Percentiles rank a stretch among this genome's conserved stretches.
Conservation (phyloP, 2,888 invertebrate genomes). For the Acleris sparsana region DNA sequence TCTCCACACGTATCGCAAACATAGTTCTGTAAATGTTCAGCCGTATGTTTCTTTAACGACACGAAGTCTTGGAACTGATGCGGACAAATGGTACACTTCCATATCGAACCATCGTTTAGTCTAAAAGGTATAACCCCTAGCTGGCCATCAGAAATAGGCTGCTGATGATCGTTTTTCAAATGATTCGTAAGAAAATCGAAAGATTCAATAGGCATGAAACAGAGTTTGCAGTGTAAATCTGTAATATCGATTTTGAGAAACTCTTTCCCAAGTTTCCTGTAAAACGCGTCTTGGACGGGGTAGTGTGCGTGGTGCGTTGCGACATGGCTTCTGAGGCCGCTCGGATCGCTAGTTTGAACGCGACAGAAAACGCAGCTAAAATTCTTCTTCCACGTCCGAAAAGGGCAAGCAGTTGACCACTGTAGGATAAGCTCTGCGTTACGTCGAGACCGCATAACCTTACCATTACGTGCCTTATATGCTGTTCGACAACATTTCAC, state of each 20-base stretch:
- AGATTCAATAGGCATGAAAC: slow-evolving; percentile 63
- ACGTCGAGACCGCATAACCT: slow-evolving; percentile 62
- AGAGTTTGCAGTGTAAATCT: slow-evolving; percentile 73
- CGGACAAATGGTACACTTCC: slow-evolving; percentile 75
- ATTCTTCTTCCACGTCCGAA: slow-evolving; percentile 75
- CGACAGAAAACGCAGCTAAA: slow-evolving; percentile 77
- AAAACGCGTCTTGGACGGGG: slow-evolving; percentile 72
- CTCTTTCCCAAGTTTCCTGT: slow-evolving; percentile 75
- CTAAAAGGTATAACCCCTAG: slow-evolving; percentile 71
- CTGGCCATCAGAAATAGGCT: slow-evolving; percentile 69
- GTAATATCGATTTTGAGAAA: slow-evolving; percentile 75
- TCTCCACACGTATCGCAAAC: slow-evolving; percentile 78
- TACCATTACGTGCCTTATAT: slow-evolving; percentile 72
- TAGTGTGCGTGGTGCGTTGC: slow-evolving; percentile 67
- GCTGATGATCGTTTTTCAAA: slow-evolving; percentile 70
- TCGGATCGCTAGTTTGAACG: slow-evolving; percentile 70
- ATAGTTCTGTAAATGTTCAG: slow-evolving; percentile 75
- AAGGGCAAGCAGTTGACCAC: slow-evolving; percentile 73
- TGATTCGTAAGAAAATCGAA: slow-evolving; percentile 68
- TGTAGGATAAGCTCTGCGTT: slow-evolving; percentile 76
- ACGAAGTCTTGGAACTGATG: slow-evolving; percentile 75
- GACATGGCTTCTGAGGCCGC: slow-evolving; percentile 64
- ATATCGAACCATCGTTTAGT: slow-evolving; percentile 68
- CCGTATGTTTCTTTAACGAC: slow-evolving; percentile 72
- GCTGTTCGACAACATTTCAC: slow-evolving; percentile 72